Evolutionary conservation across 2,113 vertebrate genomes (phyloP).

Genomic region (Silurus meridionalis): DNA sequence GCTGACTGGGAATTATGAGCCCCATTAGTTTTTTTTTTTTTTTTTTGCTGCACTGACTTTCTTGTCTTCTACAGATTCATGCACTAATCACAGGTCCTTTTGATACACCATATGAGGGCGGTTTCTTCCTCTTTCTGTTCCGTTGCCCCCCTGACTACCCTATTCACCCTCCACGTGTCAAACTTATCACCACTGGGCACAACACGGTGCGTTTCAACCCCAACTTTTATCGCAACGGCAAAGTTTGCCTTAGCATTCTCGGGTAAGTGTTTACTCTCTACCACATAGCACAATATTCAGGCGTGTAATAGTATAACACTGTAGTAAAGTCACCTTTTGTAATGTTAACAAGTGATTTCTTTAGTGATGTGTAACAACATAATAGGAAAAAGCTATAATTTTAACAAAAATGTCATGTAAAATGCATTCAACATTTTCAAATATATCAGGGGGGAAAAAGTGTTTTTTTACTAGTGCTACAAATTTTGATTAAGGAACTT

Average conservation of each 20-base stretch:
- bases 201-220: constrained; percentile 99
- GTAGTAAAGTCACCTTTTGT: not conserved
- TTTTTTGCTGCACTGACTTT: not conserved
- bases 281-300: not conserved
- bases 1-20: not conserved
- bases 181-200: constrained; percentile 97
- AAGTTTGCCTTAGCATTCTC: constrained; percentile 98
- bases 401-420: not conserved
- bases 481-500: not conserved
- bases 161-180: constrained; percentile 96
- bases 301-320: not conserved
- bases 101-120: constrained; percentile 98
- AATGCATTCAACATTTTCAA: not conserved
- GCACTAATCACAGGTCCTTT: constrained; percentile 98
- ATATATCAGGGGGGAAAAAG: not conserved
- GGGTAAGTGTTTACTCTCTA: constrained; percentile 76
- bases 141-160: constrained; percentile 98
- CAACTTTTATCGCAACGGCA: constrained; percentile 99
- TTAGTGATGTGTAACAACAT: not conserved
- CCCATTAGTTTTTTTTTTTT: too few species aligned
- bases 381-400: not conserved
- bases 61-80: constrained; percentile 83
- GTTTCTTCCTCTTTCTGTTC: constrained; percentile 99
- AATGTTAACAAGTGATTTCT: not conserved
- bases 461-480: not conserved